A percentile compares a stretch with the other conserved stretches of the same genome.
phyloP scores from a whole-genome alignment of 2,797 vertebrate species.

The Peromyscus melanophrys region DNA sequence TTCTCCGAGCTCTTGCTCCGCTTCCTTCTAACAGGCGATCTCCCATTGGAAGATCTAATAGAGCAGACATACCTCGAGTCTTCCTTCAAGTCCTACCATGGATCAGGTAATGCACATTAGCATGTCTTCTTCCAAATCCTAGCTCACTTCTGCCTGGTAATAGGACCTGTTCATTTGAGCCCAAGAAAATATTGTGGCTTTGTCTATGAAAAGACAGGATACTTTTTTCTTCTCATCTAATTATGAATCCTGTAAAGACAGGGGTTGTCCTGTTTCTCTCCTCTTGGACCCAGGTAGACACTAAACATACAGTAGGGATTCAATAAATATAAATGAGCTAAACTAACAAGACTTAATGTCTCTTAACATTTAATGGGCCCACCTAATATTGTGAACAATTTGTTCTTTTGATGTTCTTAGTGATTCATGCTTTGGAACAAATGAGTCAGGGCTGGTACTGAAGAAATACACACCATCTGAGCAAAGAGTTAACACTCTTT shows the following conservation, averaged over 20 bases:
- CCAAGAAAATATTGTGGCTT: not conserved
- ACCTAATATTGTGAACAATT: constrained; percentile 65
- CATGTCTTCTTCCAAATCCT: constrained; percentile 46
- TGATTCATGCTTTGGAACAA: constrained; percentile 63
- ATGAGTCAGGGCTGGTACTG: constrained; percentile 41
- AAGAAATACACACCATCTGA: not conserved
- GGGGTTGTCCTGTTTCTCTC: not conserved
- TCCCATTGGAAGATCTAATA: not conserved
- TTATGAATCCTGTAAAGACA: constrained; percentile 21
- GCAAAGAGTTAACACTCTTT: constrained; percentile 51
- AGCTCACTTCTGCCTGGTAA: not conserved
- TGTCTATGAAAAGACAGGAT: not conserved
- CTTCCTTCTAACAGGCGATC: not conserved
- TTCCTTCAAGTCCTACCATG: not conserved
- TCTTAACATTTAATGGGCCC: constrained; percentile 57
- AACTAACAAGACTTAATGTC: constrained; percentile 20
- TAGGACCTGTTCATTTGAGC: not conserved
- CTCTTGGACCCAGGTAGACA: not conserved
- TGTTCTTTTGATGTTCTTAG: constrained; percentile 59
- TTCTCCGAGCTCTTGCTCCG: not conserved
- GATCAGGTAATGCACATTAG: not conserved
- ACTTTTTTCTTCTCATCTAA: constrained; percentile 9
- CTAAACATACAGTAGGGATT: not conserved
- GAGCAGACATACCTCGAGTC: not conserved
- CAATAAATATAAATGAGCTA: constrained; percentile 42